phyloP scores from a whole-genome alignment of 35 echinoderm and acorn worm genomes.

The Patiria miniata region DNA sequence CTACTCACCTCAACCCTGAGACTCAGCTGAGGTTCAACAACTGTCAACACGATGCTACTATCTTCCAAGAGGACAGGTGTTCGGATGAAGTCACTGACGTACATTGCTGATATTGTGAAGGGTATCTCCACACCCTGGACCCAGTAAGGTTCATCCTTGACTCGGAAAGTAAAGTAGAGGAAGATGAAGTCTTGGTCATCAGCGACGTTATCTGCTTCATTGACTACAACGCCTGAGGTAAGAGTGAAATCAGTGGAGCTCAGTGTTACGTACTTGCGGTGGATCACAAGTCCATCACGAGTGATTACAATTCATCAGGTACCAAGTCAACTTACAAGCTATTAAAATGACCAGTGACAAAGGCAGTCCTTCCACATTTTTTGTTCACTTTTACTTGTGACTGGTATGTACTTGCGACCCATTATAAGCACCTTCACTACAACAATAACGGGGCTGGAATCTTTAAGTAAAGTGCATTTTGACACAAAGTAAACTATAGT shows the following conservation, averaged over 20 bases:
- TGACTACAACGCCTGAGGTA: slow-evolving; percentile 63
- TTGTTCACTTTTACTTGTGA: too few relatives aligned
- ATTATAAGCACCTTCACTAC: too few relatives aligned
- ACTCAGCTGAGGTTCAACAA: slow-evolving; percentile 76
- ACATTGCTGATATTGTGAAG: slow-evolving; percentile 55
- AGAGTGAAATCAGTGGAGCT: slow-evolving; percentile 16
- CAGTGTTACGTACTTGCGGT: too few relatives aligned
- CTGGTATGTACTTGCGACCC: too few relatives aligned
- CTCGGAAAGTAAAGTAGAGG: slow-evolving; percentile 43
- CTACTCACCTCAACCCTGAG: slow-evolving; percentile 72
- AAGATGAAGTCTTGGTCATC: slow-evolving; percentile 50
- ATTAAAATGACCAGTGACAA: too few relatives aligned
- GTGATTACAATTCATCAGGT: too few relatives aligned
- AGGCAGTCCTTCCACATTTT: too few relatives aligned
- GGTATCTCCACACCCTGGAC: slow-evolving; percentile 40
- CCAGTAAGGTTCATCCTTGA: slow-evolving; percentile 68
- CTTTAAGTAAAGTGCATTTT: too few relatives aligned
- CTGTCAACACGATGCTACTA: slow-evolving; percentile 40
- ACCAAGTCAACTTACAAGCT: too few relatives aligned
- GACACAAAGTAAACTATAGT: too few relatives aligned
- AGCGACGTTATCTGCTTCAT: slow-evolving; percentile 75
- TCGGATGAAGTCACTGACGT: slow-evolving; percentile 60
- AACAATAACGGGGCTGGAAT: too few relatives aligned
- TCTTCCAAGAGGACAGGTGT: slow-evolving; percentile 42
- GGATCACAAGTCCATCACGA: too few relatives aligned